A percentile compares a stretch with the other conserved stretches of the same genome.
phyloP scores from a whole-genome alignment of 1,140 invertebrate species.

The Sitophilus oryzae region DNA sequence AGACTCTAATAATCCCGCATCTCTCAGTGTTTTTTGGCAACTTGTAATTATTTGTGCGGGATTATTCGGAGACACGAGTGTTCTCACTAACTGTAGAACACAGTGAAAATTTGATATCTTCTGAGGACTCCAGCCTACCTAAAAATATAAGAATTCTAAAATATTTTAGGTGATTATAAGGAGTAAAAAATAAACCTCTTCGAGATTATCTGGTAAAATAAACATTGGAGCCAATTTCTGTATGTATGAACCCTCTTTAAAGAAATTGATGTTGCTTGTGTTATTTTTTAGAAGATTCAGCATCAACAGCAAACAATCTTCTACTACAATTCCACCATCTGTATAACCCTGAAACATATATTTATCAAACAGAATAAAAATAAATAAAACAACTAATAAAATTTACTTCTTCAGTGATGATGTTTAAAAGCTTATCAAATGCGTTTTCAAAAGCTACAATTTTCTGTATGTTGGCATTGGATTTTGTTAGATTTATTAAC shows the following conservation, averaged over 20 bases:
- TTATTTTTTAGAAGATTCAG: constrained; percentile 93
- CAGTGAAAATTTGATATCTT: constrained; percentile 93
- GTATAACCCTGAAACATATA: constrained; percentile 59
- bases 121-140: constrained; percentile 80
- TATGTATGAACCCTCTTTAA: constrained; percentile 95
- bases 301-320: constrained; percentile 95
- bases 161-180: not conserved
- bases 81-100: constrained; percentile 83
- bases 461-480: constrained; percentile 98
- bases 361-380: not conserved
- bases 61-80: constrained; percentile 45
- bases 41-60: constrained; percentile 55
- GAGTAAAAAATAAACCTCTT: constrained; percentile 48
- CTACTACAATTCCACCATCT: constrained; percentile 95
- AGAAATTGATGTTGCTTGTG: constrained; percentile 96
- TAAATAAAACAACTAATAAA: not conserved
- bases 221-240: constrained; percentile 86
- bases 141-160: constrained; percentile 1
- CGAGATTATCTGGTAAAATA: constrained; percentile 60
- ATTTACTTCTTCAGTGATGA: constrained; percentile 74
- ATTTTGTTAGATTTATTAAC: constrained; percentile 89
- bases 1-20: constrained; percentile 72
- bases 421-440: constrained; percentile 92
- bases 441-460: constrained; percentile 99
- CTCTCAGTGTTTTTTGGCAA: constrained; percentile 85